Evolutionary conservation across 2,113 vertebrate species (phyloP).

Genomic region (Columba livia): DNA sequence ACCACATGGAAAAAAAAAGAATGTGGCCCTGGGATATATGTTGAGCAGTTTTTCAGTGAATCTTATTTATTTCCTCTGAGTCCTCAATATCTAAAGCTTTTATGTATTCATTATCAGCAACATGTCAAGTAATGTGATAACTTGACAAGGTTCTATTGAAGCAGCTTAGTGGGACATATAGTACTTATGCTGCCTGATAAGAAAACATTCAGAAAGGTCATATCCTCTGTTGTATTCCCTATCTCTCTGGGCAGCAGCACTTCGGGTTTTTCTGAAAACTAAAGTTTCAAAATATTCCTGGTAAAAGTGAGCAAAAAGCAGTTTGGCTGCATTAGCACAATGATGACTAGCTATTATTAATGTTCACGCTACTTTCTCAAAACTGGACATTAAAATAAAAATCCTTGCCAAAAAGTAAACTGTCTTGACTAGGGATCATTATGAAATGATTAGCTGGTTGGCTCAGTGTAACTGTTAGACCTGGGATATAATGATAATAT

Average conservation of each 20-base stretch:
- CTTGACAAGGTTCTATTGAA: conserved; percentile 72
- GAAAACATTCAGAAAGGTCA: conserved; percentile 72
- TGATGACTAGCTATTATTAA: not conserved
- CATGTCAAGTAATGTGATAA: conserved; percentile 64
- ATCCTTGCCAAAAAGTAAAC: not conserved
- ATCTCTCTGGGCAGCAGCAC: conserved; percentile 38
- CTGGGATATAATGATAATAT: not conserved
- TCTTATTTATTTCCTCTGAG: conserved; percentile 66
- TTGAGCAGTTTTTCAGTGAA: conserved; percentile 62
- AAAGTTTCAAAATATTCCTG: conserved; percentile 33
- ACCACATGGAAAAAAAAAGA: conserved; percentile 4
- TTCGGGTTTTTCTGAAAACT: not conserved
- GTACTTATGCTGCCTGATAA: conserved; percentile 65
- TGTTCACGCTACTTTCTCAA: not conserved
- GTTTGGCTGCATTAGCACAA: not conserved
- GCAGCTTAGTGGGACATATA: conserved; percentile 66
- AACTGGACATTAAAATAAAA: not conserved
- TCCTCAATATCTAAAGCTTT: conserved; percentile 69
- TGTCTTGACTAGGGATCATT: accelerated
- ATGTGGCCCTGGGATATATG: conserved; percentile 29
- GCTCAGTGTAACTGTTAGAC: not conserved
- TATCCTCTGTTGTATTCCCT: conserved; percentile 60
- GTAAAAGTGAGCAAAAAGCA: not conserved
- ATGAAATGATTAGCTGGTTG: not conserved
- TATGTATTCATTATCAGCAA: conserved; percentile 74